Base-by-base conservation (phyloP, 64 coral and sea anemone genomes). In the Montipora cactus region DNA sequence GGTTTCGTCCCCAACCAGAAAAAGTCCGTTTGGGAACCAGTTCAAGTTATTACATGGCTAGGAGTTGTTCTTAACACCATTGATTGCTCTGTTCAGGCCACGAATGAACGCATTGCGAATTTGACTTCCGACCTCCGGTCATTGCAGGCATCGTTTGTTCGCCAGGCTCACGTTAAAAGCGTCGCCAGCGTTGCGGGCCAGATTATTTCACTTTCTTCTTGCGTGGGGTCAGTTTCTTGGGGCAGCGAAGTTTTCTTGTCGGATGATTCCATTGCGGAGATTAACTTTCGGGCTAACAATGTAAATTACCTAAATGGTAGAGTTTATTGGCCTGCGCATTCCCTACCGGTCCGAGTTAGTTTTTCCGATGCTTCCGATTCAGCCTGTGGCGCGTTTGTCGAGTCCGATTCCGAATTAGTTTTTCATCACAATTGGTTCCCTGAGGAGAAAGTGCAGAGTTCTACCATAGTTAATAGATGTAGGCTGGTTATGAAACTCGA, bases 141-240 rank as follows among this genome's bases (percentile, higher is more conserved):
- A 6, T 62, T 90, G 77, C 61, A 57, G 16, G 57, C 76, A 69
- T 37, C 44, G 45, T 64, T 78, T 47, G 37, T 64, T 59, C 89
- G 20, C 90, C 49, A 28, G 46, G 28, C 28, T 28, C 28, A 28
- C 28, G 28, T 28, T 28, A 28, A 28, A 28, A 28, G 28, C 28
- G 28, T 28, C 28, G 28, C 90, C 49, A 28, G 46, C 51, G 67
- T 92, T 64, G 44, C 73, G 3, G 90, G 90, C 22, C 79, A 85
- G 55, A 67, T 92, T 52, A 91, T 91, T 91, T 91, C 90, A 9
- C 90, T 92, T 71, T 85, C 90, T 47, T n/a, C 8, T 66, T 83
- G 25, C 11, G 4, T 92, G 49, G 90, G 81, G 22, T 49, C 28
- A 5, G 78, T 91, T 5, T 85, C 79, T 28, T 92, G 90, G 80